These are phyloP conservation scores for Nasua narica DNA, from an alignment of 2,797 vertebrate species.

Conservation along the genomic window DNA sequence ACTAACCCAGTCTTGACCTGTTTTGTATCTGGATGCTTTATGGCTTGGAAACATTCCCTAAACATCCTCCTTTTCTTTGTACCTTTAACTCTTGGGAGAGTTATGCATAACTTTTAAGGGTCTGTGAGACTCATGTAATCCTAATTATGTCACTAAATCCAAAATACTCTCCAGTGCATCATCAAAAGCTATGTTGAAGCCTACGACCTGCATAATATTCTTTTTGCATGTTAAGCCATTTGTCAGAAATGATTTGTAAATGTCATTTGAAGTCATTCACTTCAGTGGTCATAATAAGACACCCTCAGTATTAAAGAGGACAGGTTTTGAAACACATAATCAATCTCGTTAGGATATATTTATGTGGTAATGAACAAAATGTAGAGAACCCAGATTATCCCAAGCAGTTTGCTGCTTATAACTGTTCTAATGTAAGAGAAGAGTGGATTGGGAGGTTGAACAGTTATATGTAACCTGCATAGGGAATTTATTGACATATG, in stretches of 20 bases:
- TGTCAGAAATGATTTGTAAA: conserved; percentile 32
- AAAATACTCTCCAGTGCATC: neutral
- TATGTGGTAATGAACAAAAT: neutral
- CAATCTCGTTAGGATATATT: neutral
- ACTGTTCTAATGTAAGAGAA: neutral
- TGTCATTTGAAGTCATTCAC: conserved; percentile 3
- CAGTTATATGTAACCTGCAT: neutral
- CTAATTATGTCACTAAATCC: neutral
- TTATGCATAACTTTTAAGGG: neutral
- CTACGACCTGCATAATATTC: neutral
- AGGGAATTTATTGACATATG: neutral
- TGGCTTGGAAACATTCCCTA: neutral
- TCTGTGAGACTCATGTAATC: neutral
- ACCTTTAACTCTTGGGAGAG: neutral
- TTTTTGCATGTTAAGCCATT: conserved; percentile 7
- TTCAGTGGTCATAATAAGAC: neutral
- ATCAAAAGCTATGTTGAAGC: conserved; percentile 7
- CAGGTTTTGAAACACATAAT: neutral
- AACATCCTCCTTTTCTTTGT: neutral
- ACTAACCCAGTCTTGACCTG: neutral
- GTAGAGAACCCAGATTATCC: neutral
- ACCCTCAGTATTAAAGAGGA: neutral
- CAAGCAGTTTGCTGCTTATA: neutral
- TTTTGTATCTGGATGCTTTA: neutral
- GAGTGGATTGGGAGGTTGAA: neutral